These are phyloP conservation scores for Crotophaga sulcirostris DNA, from an alignment of 2,113 vertebrate genomes.

Conservation along the genomic window DNA sequence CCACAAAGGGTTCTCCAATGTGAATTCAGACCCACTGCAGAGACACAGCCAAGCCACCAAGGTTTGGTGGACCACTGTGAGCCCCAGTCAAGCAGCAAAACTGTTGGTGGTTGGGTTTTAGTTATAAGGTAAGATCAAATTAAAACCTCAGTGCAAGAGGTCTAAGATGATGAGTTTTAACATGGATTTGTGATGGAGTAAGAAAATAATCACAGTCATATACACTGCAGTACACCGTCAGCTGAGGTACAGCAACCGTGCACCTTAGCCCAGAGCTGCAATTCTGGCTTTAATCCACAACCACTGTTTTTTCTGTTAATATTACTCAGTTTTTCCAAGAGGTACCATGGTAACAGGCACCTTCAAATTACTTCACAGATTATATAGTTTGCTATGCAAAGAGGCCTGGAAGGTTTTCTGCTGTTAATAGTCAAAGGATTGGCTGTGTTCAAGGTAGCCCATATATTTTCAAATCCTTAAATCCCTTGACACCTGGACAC, in stretches of 20 bases:
- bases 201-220: neutral
- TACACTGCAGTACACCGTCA: neutral
- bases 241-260: neutral
- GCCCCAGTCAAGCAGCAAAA: neutral
- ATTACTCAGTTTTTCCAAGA: neutral
- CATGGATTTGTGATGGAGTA: neutral
- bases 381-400: slow-evolving; percentile 3
- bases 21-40: neutral
- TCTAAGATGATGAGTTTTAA: neutral
- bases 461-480: slow-evolving; percentile 29
- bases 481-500: neutral
- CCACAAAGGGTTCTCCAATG: neutral
- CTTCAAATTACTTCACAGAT: neutral
- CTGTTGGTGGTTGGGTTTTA: neutral
- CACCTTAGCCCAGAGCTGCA: neutral
- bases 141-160: neutral
- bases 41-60: neutral
- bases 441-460: neutral
- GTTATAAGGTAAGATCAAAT: neutral
- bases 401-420: neutral
- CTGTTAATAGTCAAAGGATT: slow-evolving; percentile 21
- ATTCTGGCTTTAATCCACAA: neutral
- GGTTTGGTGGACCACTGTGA: neutral
- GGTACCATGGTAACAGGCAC: slow-evolving; percentile 53
- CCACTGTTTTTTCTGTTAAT: neutral